Percentiles rank a stretch among this genome's conserved stretches.
phyloP scores from a whole-genome alignment of 2,888 invertebrate species.

The Dioctria rufipes region DNA sequence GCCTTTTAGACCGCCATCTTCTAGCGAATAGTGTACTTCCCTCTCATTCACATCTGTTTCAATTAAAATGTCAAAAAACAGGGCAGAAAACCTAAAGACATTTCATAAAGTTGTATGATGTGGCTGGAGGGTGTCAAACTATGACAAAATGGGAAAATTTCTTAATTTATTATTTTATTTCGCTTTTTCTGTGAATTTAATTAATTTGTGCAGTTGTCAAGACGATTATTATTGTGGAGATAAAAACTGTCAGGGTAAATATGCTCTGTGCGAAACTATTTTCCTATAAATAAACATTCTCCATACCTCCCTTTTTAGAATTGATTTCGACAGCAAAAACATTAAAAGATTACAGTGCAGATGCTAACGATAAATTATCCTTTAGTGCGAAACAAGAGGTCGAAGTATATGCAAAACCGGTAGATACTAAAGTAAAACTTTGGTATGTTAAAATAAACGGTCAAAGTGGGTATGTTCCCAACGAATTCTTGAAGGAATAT shows the following conservation, averaged over 20 bases:
- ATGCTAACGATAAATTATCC: slow-evolving; percentile 75
- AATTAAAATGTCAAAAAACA: not conserved
- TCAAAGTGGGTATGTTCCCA: slow-evolving; percentile 79
- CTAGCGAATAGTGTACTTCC: not conserved
- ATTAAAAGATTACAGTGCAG: slow-evolving; percentile 74
- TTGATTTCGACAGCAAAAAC: slow-evolving; percentile 75
- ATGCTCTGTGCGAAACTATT: slow-evolving; percentile 50
- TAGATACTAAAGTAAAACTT: slow-evolving; percentile 73
- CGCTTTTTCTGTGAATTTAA: slow-evolving; percentile 65
- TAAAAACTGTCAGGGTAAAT: slow-evolving; percentile 79
- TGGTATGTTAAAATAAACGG: slow-evolving; percentile 82
- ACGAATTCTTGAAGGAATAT: slow-evolving; percentile 75
- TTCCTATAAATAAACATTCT: slow-evolving; percentile 1
- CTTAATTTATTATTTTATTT: slow-evolving; percentile 57
- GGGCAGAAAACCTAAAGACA: not conserved
- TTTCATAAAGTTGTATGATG: slow-evolving; percentile 56
- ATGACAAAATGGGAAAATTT: slow-evolving; percentile 58
- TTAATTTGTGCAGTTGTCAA: slow-evolving; percentile 66
- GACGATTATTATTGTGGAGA: slow-evolving; percentile 83
- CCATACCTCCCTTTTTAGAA: slow-evolving; percentile 59
- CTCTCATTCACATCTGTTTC: not conserved
- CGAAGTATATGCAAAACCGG: slow-evolving; percentile 80
- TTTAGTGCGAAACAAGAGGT: slow-evolving; percentile 75
- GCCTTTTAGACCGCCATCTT: not conserved
- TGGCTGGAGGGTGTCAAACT: slow-evolving; percentile 58